These are phyloP conservation scores for Tolypeutes matacus DNA, from an alignment of 2,797 vertebrate genomes.

Conservation along the genomic window DNA sequence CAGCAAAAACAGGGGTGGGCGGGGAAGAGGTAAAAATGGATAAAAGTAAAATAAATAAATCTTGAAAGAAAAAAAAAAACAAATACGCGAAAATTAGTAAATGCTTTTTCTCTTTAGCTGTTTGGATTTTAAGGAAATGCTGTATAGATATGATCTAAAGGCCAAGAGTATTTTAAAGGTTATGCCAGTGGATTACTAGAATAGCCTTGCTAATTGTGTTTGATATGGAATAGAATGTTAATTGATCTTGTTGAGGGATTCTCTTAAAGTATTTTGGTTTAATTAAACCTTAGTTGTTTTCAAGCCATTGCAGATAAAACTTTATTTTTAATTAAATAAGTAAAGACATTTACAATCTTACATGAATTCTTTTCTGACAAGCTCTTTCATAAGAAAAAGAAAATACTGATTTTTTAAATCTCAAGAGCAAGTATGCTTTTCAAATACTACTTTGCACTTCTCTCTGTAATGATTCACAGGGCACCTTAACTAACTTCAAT, in stretches of 20 bases:
- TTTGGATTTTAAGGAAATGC: constrained; percentile 51
- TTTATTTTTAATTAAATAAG: constrained; percentile 85
- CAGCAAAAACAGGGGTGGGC: no score
- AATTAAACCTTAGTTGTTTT: constrained; percentile 86
- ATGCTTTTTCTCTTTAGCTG: constrained; percentile 4
- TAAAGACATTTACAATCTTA: constrained; percentile 80
- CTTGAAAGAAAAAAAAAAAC: no score
- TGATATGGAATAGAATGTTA: constrained; percentile 85
- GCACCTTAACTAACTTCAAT: constrained; percentile 41
- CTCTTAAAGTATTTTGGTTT: constrained; percentile 86
- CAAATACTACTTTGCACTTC: constrained; percentile 11
- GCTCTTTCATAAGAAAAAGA: constrained; percentile 63
- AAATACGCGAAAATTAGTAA: constrained; percentile 3
- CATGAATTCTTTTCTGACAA: constrained; percentile 68
- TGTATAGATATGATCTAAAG: constrained; percentile 62
- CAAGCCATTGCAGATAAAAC: constrained; percentile 82
- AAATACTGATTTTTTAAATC: constrained; percentile 10
- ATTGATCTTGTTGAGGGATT: constrained; percentile 88
- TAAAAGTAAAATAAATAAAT: no score
- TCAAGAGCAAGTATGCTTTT: constrained; percentile 70
- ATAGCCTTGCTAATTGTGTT: constrained; percentile 83
- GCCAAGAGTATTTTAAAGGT: constrained; percentile 72
- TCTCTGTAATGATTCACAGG: constrained; percentile 29
- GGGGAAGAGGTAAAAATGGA: no score
- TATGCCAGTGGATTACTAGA: constrained; percentile 79